Base-by-base conservation (phyloP, 2,113 vertebrate species). In the Todiramphus chloris region DNA sequence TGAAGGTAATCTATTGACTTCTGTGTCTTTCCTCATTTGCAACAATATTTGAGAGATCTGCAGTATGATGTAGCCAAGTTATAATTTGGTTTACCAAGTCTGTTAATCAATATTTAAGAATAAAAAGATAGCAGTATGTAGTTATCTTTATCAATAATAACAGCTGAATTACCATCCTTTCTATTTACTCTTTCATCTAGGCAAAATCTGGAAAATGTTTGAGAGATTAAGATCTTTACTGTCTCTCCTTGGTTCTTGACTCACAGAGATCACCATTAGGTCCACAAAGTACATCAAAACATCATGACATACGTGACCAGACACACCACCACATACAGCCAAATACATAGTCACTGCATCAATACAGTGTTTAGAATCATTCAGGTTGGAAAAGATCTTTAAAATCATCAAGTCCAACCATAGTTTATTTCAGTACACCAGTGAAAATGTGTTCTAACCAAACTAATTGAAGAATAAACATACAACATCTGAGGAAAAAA, bases 381-480 rank as follows among this genome's bases (percentile, higher is more conserved):
- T 72, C 46, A 13, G 4, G 16, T 14, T 31, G 28, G 18, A 90
- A 64, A 74, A 75, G n/a, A 55, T 3, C 23, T 72, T 58, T 11
- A 48, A 35, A 25, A 41, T 20, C 43, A 41, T 37, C 0, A 0
- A 59, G 20, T n/a, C n/a, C 24, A 85, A 62, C 5, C 1, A 2
- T 7, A 48, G 17, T 30, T 59, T 59, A 72, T 48, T 81, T 63
- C 51, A 25, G 44, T 20, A 25, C 13, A n/a, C 15, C 11, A 68
- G 8, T n/a, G n/a, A 27, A 74, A 84, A 55, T 30, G 7, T 23
- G 5, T 25, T 59, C 41, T 28, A 25, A 46, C 9, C 6, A 55
- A 63, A 87, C 8, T 5, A 70, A 39, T 18, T 24, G 48, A 66
- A 39, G n/a, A 53, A 77, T 37, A 64, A 76, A 77, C 11, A 25